These are phyloP conservation scores for Maccullochella peelii DNA, from an alignment of 2,113 vertebrate species.

Conservation along the genomic window DNA sequence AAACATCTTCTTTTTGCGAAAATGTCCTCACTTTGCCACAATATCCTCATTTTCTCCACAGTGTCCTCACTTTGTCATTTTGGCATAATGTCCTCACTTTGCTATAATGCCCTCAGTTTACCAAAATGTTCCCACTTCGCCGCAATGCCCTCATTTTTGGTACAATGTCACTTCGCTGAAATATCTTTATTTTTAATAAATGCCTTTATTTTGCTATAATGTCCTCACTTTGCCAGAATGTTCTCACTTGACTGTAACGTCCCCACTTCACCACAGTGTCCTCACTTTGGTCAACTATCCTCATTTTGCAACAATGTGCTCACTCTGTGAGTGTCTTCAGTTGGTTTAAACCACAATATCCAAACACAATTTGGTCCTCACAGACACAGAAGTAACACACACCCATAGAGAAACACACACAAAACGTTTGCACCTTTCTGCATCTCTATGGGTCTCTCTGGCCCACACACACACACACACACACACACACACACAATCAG, in stretches of 20 bases:
- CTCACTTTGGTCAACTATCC: not conserved
- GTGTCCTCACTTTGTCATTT: not conserved
- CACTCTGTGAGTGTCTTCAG: not conserved
- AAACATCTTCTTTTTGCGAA: not conserved
- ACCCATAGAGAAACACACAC: not conserved
- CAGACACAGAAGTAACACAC: not conserved
- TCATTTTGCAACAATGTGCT: not conserved
- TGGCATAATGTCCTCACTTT: not conserved
- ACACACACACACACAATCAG: not conserved
- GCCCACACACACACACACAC: conserved; percentile 12
- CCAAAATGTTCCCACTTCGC: too few species aligned
- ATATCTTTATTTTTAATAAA: too few species aligned
- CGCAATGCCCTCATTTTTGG: not conserved
- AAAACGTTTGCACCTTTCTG: not conserved
- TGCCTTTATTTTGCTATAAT: too few species aligned
- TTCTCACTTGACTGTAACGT: not conserved
- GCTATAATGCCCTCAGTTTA: too few species aligned
- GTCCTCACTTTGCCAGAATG: not conserved
- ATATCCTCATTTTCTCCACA: too few species aligned
- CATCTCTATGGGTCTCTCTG: not conserved
- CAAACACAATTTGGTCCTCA: not conserved
- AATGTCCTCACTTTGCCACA: not conserved
- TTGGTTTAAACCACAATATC: not conserved
- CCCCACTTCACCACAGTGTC: not conserved
- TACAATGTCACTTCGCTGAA: too few species aligned